phyloP scores from a whole-genome alignment of 2,113 vertebrate species.

The Piprites chloris region DNA sequence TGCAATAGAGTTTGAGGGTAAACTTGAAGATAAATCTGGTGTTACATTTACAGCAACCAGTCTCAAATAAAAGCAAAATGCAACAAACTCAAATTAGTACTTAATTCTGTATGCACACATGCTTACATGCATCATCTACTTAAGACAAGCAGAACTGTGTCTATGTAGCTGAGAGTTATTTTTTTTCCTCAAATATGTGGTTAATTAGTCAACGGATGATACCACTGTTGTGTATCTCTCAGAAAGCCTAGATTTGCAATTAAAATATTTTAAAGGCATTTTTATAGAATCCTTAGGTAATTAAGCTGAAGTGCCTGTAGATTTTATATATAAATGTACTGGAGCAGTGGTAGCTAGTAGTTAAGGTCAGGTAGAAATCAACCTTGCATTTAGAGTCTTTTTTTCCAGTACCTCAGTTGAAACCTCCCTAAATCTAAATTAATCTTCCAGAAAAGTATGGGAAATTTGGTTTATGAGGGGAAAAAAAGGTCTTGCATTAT shows the following conservation, averaged over 20 bases:
- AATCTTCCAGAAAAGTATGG: slow-evolving; percentile 45
- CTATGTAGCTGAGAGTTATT: background rate
- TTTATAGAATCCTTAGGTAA: slow-evolving; percentile 35
- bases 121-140: slow-evolving; percentile 45
- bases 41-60: slow-evolving; percentile 1
- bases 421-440: slow-evolving; percentile 34
- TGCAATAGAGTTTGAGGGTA: slow-evolving; percentile 51
- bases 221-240: slow-evolving; percentile 22
- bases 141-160: background rate
- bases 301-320: slow-evolving; percentile 39
- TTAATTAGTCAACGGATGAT: slow-evolving; percentile 28
- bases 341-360: slow-evolving; percentile 22
- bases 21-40: slow-evolving; percentile 52
- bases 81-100: slow-evolving; percentile 4
- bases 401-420: slow-evolving; percentile 14
- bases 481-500: slow-evolving; percentile 28
- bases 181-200: background rate
- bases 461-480: slow-evolving; percentile 51
- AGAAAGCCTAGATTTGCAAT: slow-evolving; percentile 42
- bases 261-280: slow-evolving; percentile 50
- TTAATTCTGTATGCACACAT: slow-evolving; percentile 25
- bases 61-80: slow-evolving; percentile 39
- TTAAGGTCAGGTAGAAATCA: slow-evolving; percentile 47
- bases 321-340: slow-evolving; percentile 15
- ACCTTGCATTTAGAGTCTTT: slow-evolving; percentile 29